Conservation (phyloP, 92 coral and sea anemone species). For the Epizoanthus stellaris region DNA sequence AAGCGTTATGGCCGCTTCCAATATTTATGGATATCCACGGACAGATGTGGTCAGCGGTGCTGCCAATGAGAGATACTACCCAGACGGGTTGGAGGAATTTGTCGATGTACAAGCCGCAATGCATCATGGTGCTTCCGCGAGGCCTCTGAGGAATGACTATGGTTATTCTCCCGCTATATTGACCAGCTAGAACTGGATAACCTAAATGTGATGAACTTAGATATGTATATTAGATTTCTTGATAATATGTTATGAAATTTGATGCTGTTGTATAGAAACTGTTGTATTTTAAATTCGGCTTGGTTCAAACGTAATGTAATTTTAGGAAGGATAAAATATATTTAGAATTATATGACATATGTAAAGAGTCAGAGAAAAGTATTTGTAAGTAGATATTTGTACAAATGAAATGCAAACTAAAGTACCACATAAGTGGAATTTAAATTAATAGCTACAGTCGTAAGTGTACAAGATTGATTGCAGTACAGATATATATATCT, state of each 20-base stretch:
- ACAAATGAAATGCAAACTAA: background rate
- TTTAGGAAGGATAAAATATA: background rate
- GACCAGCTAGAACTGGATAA: slow-evolving; percentile 61
- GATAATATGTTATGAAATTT: background rate
- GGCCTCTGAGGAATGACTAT: slow-evolving; percentile 80
- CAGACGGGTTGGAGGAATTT: slow-evolving; percentile 91
- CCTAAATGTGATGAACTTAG: too few species aligned
- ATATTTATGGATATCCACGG: slow-evolving; percentile 75
- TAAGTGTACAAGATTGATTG: too few species aligned
- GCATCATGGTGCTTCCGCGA: slow-evolving; percentile 84
- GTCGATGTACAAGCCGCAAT: slow-evolving; percentile 94
- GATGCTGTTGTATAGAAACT: background rate
- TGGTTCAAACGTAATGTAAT: background rate
- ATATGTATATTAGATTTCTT: background rate
- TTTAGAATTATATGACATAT: background rate
- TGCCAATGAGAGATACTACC: slow-evolving; percentile 79
- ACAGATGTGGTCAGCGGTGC: slow-evolving; percentile 75
- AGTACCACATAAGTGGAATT: background rate
- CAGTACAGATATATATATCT: too few species aligned
- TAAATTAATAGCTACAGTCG: background rate
- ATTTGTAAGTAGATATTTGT: too few species aligned
- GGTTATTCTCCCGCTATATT: slow-evolving; percentile 79
- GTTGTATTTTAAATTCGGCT: background rate
- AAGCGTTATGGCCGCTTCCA: slow-evolving; percentile 73
- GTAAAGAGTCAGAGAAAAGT: background rate